Evolutionary conservation across 2,113 vertebrate species (phyloP).

Genomic region (Aspidoscelis tigris): DNA sequence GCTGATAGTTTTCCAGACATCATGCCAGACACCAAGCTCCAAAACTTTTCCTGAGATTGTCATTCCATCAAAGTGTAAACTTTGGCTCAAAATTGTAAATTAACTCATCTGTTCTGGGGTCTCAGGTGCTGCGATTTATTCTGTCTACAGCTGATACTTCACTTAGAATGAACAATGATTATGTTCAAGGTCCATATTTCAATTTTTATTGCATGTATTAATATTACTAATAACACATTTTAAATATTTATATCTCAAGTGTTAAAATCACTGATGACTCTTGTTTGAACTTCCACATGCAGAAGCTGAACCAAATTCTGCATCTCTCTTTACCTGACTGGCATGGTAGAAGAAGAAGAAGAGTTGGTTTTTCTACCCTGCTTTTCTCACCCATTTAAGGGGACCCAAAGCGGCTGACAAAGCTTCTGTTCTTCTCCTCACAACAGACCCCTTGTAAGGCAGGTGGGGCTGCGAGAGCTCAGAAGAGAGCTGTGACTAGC

Average conservation of each 20-base stretch:
- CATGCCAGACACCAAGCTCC: neutral
- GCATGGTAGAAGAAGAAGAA: too few relatives aligned
- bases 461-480: too few relatives aligned
- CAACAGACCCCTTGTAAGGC: too few relatives aligned
- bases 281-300: neutral
- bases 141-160: conserved; percentile 1
- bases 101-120: neutral
- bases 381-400: too few relatives aligned
- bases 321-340: neutral
- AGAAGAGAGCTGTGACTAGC: too few relatives aligned
- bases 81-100: conserved; percentile 17
- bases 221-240: conserved; percentile 19
- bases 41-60: conserved; percentile 5
- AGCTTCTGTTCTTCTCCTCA: too few relatives aligned
- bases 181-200: conserved; percentile 12
- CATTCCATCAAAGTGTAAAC: conserved; percentile 8
- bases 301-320: neutral
- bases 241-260: conserved; percentile 8
- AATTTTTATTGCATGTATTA: neutral
- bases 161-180: conserved; percentile 18
- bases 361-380: too few relatives aligned
- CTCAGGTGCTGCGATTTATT: conserved; percentile 29
- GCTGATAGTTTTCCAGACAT: conserved; percentile 31
- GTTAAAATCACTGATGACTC: neutral
- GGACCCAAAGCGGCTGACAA: too few relatives aligned